Conservation (phyloP, 2,797 vertebrate species). For the Ambastaia sidthimunki region DNA sequence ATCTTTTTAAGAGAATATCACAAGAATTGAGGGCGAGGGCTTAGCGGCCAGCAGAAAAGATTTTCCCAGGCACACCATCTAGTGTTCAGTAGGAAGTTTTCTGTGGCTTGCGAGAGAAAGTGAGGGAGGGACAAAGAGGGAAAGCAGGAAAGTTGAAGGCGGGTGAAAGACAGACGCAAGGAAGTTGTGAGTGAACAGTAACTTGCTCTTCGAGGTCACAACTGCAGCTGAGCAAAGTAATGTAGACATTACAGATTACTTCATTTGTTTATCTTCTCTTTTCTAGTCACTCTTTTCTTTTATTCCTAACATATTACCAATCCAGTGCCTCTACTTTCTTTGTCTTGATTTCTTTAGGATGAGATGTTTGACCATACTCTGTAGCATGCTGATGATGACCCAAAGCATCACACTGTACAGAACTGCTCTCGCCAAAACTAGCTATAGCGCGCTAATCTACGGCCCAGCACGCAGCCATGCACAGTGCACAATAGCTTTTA, state of each 20-base stretch:
- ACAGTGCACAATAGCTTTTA: slow-evolving; percentile 18
- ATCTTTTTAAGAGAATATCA: slow-evolving; percentile 83
- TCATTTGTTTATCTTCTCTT: slow-evolving; percentile 58
- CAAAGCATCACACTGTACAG: slow-evolving; percentile 26
- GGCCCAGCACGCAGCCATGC: slow-evolving; percentile 35
- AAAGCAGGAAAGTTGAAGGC: slow-evolving; percentile 51
- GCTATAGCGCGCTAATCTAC: slow-evolving; percentile 69
- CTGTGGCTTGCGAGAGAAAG: slow-evolving; percentile 72
- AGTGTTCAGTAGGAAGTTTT: slow-evolving; percentile 87
- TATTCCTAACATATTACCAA: slow-evolving; percentile 59
- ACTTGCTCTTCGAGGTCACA: slow-evolving; percentile 75
- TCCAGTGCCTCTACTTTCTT: slow-evolving; percentile 59
- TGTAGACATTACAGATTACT: slow-evolving; percentile 75
- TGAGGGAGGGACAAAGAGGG: slow-evolving; percentile 48
- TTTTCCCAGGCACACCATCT: slow-evolving; percentile 93
- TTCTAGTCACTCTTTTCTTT: slow-evolving; percentile 67
- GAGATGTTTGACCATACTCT: slow-evolving; percentile 42
- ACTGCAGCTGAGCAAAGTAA: slow-evolving; percentile 78
- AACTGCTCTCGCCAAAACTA: slow-evolving; percentile 45
- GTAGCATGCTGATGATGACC: slow-evolving; percentile 48
- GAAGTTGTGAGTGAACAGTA: slow-evolving; percentile 48
- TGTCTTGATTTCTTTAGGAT: slow-evolving; percentile 55
- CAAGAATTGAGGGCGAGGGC: slow-evolving; percentile 84
- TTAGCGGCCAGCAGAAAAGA: slow-evolving; percentile 82
- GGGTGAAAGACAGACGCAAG: slow-evolving; percentile 50